phyloP scores from a whole-genome alignment of 1,140 invertebrate genomes.

The Cyclina sinensis region DNA sequence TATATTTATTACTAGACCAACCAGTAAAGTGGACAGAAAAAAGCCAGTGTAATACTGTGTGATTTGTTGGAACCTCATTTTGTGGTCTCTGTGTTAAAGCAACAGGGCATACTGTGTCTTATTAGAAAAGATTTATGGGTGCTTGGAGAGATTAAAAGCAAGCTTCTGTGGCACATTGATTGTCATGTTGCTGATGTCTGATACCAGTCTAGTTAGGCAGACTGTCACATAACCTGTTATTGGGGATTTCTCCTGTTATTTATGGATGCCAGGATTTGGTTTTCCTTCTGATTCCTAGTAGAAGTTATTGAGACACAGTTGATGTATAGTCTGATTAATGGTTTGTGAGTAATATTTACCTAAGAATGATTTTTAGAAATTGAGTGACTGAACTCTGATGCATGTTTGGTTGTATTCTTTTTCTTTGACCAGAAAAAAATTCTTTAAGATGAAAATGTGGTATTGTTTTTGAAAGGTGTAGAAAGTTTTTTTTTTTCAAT shows the following conservation, averaged over 20 bases:
- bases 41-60: not conserved
- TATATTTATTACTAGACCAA: not conserved
- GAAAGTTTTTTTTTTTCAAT: no score
- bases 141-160: not conserved
- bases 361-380: not conserved
- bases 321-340: not conserved
- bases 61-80: not conserved
- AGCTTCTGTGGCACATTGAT: constrained; percentile 29
- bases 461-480: no score
- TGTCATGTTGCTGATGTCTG: constrained; percentile 12
- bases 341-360: constrained; percentile 13
- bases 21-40: not conserved
- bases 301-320: constrained; percentile 13
- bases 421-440: no score
- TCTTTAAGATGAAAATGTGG: no score
- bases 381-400: not conserved
- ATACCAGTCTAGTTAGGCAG: constrained; percentile 16
- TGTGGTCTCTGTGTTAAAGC: not conserved
- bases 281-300: not conserved
- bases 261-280: not conserved
- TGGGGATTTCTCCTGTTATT: not conserved
- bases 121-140: constrained; percentile 9
- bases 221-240: constrained; percentile 15
- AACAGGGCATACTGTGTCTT: constrained; percentile 6
- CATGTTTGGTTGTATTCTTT: no score